Evolutionary conservation across 37 sponge, comb jelly and placozoan species (phyloP).

Genomic region (Spongia lamella): DNA sequence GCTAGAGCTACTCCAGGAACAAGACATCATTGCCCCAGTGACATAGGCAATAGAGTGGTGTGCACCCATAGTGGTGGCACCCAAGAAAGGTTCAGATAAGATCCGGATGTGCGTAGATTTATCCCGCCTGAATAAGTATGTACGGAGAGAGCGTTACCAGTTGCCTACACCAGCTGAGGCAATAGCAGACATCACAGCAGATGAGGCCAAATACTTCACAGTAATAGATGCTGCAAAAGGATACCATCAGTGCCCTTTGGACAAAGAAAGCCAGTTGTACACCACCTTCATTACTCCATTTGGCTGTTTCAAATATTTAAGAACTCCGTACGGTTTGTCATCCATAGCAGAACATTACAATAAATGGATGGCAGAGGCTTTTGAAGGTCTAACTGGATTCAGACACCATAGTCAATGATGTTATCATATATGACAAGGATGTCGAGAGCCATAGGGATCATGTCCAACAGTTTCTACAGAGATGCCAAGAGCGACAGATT

Average conservation of each 20-base stretch:
- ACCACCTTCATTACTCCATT: too few species aligned
- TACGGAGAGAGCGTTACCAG: constrained; percentile 1
- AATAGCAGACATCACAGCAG: constrained; percentile 7
- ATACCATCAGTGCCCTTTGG: constrained; percentile 9
- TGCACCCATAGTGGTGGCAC: constrained; percentile 5
- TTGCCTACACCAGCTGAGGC: constrained; percentile 5
- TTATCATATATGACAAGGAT: too few species aligned
- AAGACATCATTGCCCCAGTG: constrained; percentile 6
- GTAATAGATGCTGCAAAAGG: too few species aligned
- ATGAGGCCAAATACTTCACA: too few species aligned
- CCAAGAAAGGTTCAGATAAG: constrained; percentile 15
- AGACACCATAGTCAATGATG: too few species aligned
- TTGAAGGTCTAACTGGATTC: too few species aligned
- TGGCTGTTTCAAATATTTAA: constrained; percentile 5
- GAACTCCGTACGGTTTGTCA: constrained; percentile 13
- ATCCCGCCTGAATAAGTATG: constrained; percentile 9
- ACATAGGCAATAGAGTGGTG: constrained; percentile 8
- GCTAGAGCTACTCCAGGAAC: not conserved
- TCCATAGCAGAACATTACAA: constrained; percentile 16
- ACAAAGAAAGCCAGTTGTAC: too few species aligned
- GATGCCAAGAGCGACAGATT: constrained; percentile 14
- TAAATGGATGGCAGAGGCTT: not conserved
- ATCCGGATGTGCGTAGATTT: too few species aligned
- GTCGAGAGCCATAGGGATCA: too few species aligned
- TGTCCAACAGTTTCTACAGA: constrained; percentile 21